Conservation (phyloP, 2,888 invertebrate species). For the Bruchidius siliquastri region DNA sequence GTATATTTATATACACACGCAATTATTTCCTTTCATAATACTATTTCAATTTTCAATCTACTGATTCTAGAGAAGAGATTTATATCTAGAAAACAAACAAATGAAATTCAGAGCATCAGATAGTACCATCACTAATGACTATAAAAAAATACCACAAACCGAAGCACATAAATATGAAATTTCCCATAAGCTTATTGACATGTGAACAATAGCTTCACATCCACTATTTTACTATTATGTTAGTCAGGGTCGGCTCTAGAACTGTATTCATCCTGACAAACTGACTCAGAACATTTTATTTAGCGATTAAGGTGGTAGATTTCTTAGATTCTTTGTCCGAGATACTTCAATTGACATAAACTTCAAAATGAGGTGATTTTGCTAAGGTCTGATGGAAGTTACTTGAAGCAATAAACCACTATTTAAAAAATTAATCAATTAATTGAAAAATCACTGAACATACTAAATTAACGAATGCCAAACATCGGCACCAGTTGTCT, state of each 20-base stretch:
- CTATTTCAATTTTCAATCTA: background rate
- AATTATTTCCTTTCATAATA: background rate
- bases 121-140: background rate
- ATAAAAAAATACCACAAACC: background rate
- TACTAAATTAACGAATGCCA: too few relatives aligned
- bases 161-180: background rate
- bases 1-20: background rate
- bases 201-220: background rate
- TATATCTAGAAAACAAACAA: background rate
- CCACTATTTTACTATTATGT: background rate
- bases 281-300: too few relatives aligned
- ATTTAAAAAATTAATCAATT: too few relatives aligned
- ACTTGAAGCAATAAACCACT: too few relatives aligned
- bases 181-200: background rate
- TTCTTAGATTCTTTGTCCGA: too few relatives aligned
- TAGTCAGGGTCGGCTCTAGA: background rate
- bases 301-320: too few relatives aligned
- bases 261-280: background rate
- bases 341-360: too few relatives aligned
- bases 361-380: too few relatives aligned
- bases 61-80: background rate
- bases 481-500: too few relatives aligned
- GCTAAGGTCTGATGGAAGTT: too few relatives aligned
- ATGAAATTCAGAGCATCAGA: background rate
- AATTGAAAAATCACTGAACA: too few relatives aligned